A percentile compares a stretch with the other conserved stretches of the same genome.
Conservation (phyloP, 2,113 vertebrate species). For the Sinocyclocheilus anshuiensis region DNA sequence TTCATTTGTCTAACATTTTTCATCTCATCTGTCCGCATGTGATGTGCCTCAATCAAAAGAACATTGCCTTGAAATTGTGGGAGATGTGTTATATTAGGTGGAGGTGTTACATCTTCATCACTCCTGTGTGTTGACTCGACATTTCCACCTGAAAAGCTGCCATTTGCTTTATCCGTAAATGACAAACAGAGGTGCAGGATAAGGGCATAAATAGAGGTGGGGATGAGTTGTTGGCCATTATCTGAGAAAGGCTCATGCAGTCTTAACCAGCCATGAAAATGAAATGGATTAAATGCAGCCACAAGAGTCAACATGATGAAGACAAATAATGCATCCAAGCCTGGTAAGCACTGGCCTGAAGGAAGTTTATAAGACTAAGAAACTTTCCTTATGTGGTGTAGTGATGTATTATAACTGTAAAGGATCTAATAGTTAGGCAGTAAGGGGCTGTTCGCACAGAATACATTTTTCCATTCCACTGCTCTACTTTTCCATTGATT, state of each 20-base stretch:
- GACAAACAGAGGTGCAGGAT: slow-evolving; percentile 32
- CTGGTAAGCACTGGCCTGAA: not conserved
- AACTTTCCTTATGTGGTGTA: not conserved
- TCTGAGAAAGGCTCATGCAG: not conserved
- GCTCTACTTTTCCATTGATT: not conserved
- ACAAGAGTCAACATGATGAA: not conserved
- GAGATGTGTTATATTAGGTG: slow-evolving; percentile 38
- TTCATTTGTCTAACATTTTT: slow-evolving; percentile 43
- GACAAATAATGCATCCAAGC: not conserved
- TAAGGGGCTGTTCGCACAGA: not conserved
- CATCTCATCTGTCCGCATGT: slow-evolving; percentile 32
- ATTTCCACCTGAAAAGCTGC: slow-evolving; percentile 33
- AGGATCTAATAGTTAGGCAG: not conserved
- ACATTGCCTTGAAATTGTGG: slow-evolving; percentile 38
- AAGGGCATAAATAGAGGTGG: not conserved
- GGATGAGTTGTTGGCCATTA: slow-evolving; percentile 2
- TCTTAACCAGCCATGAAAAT: slow-evolving; percentile 26
- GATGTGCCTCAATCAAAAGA: slow-evolving; percentile 45
- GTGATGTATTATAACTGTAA: not conserved
- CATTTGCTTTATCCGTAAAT: slow-evolving; percentile 42
- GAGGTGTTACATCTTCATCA: slow-evolving; percentile 43
- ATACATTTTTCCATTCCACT: not conserved
- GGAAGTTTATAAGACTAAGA: not conserved
- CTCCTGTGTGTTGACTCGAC: slow-evolving; percentile 15
- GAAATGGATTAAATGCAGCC: slow-evolving; percentile 44